Evolutionary conservation across 2,888 invertebrate genomes (phyloP).

Genomic region (Lepidocyrtinus sp.): DNA sequence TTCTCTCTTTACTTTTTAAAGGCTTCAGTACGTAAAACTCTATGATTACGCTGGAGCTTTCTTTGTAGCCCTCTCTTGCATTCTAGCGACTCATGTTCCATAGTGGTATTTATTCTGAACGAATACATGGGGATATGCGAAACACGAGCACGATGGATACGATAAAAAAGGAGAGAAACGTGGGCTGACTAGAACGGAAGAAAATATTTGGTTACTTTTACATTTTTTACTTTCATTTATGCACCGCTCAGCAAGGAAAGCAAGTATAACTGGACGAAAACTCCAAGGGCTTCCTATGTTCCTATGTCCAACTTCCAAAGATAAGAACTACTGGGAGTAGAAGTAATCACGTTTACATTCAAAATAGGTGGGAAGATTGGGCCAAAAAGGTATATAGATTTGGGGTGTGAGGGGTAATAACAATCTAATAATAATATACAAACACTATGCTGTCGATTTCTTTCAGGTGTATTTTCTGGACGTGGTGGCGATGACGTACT

Average conservation of each 20-base stretch:
- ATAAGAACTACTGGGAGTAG: neutral
- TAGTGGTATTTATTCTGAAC: neutral
- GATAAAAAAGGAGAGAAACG: neutral
- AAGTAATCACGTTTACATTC: neutral
- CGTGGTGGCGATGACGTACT: neutral
- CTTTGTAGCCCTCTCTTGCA: neutral
- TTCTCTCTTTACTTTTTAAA: conserved; percentile 6
- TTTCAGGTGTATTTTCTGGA: neutral
- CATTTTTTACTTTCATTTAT: neutral
- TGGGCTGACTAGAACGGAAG: neutral
- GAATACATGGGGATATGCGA: neutral
- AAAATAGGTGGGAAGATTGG: neutral
- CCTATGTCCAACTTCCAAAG: neutral
- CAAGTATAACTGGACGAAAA: neutral
- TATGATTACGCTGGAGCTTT: no score
- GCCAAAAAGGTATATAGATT: conserved; percentile 16
- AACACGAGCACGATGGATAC: neutral
- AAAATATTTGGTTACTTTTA: neutral
- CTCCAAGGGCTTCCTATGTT: conserved; percentile 44
- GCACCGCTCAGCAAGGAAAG: neutral
- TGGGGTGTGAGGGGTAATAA: conserved; percentile 39
- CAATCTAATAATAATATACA: neutral
- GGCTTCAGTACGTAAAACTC: neutral
- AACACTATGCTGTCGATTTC: neutral
- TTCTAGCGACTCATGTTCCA: conserved; percentile 32